phyloP scores from a whole-genome alignment of 2,113 vertebrate genomes.

The Sinosuthora webbiana region DNA sequence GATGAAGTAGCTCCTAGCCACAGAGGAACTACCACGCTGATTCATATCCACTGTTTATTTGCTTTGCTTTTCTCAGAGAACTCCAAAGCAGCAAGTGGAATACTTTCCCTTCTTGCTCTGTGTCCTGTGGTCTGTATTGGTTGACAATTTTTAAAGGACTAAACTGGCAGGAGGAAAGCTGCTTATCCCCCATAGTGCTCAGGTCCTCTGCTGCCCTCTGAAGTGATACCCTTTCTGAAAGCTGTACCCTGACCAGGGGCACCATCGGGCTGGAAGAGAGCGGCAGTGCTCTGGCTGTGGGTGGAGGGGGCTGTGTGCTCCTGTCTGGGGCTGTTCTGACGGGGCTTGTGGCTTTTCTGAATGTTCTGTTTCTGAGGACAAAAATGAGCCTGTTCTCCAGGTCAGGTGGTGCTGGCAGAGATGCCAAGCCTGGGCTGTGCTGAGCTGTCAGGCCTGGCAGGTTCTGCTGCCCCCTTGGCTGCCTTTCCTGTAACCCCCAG shows the following conservation, averaged over 20 bases:
- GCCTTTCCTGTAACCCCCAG: neutral
- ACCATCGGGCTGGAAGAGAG: neutral
- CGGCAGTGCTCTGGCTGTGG: neutral
- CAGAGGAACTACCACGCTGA: neutral
- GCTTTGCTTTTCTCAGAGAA: neutral
- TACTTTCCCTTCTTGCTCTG: neutral
- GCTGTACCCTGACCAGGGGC: neutral
- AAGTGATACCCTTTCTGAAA: neutral
- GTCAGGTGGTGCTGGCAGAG: neutral
- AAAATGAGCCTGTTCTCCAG: neutral
- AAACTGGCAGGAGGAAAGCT: neutral
- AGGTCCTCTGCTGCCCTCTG: neutral
- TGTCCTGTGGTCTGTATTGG: neutral
- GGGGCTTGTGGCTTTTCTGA: neutral
- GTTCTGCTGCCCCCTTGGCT: neutral
- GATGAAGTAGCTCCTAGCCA: neutral
- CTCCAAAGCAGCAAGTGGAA: neutral
- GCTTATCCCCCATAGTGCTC: neutral
- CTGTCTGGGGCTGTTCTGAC: neutral
- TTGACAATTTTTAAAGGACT: neutral
- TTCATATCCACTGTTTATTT: neutral
- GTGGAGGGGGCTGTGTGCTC: neutral
- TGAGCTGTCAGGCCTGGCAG: neutral
- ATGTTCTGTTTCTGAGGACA: neutral
- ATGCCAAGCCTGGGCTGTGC: neutral